Evolutionary conservation across 2,113 vertebrate genomes (phyloP), one percentile per base, ranked within the genome.

Genomic region (Malurus alboscapulatus): DNA sequence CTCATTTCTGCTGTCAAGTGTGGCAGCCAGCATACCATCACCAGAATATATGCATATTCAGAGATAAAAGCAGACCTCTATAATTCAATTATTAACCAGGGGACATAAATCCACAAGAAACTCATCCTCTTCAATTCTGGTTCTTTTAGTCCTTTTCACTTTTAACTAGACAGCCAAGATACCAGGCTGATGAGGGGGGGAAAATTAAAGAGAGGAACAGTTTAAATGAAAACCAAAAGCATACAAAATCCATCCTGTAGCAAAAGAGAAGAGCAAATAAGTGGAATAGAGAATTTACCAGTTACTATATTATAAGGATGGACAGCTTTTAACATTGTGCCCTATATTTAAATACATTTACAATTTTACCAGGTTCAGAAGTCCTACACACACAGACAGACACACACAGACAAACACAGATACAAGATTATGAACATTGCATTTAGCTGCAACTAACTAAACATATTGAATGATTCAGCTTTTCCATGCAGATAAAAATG

Each of bases 21-120:
- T 85, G 84, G 84, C 96, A 95, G 90, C 50, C 74, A 40, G 62
- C 71, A 91, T 68, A 76, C 42, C 25, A 82, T 84, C 90, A 94
- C 81, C 74, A 79, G 81, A 65, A 85, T 57, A 79, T 40, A 85
- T 65, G 48, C 66, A 95, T 76, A 95, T 79, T 68, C 81, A 87
- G 81, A 92, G 77, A 95, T 91, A 95, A 95, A 96, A 92, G 90
- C 79, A 75, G 71, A 78, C 45, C 54, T 65, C 66, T 76, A 32
- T 87, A 92, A 79, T 92, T 95, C 58, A 95, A 92, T 95, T 92
- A 91, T 87, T 92, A 94, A 95, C 67, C 34, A 86, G 90, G 51
- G 50, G 38, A 80, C 32, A 89, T 51, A 87, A 88, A 89, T 68
- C 77, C 36, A 6, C 22, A 85, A 50, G 45, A 87, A 94, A 63